These are phyloP conservation scores for Scaeva pyrastri DNA, from an alignment of 2,888 invertebrate genomes.

Conservation along the genomic window DNA sequence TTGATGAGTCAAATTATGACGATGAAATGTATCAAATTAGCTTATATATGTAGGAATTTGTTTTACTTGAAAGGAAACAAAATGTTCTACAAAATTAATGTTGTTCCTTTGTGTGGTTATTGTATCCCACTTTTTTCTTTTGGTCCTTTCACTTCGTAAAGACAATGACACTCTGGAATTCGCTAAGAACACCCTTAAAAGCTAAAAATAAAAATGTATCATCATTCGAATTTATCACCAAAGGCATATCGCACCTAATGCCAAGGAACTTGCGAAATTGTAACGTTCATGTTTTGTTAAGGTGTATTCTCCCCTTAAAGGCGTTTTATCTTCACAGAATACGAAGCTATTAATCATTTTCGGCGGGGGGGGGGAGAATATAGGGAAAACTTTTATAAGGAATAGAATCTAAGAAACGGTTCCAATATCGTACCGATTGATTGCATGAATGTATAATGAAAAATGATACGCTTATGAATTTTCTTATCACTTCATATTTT, in stretches of 20 bases:
- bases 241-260: not conserved
- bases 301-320: not conserved
- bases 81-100: not conserved
- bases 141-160: not conserved
- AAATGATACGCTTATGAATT: not conserved
- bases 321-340: not conserved
- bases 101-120: not conserved
- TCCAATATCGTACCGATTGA: not conserved
- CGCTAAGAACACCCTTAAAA: not conserved
- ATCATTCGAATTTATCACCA: not conserved
- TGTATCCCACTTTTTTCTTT: not conserved
- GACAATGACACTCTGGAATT: not conserved
- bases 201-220: not conserved
- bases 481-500: conserved; percentile 4
- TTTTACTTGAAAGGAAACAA: too few relatives aligned
- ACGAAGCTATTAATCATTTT: conserved; percentile 3
- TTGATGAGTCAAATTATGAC: not conserved
- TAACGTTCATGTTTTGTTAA: not conserved
- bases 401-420: not conserved
- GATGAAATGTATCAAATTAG: not conserved
- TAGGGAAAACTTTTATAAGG: not conserved
- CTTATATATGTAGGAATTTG: too few relatives aligned
- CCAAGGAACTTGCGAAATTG: not conserved
- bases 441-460: not conserved
- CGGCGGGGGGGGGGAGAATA: not conserved